Percentiles rank a stretch among this genome's conserved stretches.
Conservation (phyloP, 2,113 vertebrate genomes). For the Cepphus grylle region DNA sequence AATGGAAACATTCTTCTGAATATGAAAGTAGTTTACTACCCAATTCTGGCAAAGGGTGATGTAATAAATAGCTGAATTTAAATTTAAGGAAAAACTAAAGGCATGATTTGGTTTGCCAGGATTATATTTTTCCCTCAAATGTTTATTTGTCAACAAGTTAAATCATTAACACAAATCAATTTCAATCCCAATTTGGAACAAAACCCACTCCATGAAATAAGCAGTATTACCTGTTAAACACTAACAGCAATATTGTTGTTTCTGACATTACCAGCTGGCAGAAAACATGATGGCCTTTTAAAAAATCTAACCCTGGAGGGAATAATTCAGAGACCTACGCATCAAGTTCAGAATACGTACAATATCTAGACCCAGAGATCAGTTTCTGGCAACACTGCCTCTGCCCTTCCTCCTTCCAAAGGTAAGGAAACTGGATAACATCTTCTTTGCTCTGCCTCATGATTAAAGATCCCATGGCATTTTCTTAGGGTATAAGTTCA, state of each 20-base stretch:
- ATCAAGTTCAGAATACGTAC: neutral
- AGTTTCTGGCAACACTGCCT: neutral
- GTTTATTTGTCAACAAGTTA: constrained; percentile 81
- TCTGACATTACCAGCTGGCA: constrained; percentile 6
- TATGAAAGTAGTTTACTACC: constrained; percentile 68
- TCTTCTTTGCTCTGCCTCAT: neutral
- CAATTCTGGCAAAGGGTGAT: constrained; percentile 60
- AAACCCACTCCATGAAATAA: neutral
- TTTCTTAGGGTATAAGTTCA: neutral
- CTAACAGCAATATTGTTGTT: neutral
- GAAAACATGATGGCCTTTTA: neutral
- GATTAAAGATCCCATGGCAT: neutral
- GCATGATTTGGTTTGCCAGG: constrained; percentile 53
- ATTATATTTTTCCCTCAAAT: constrained; percentile 55
- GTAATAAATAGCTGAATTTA: constrained; percentile 69
- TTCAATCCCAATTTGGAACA: constrained; percentile 42
- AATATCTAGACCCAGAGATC: neutral
- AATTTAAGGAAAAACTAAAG: constrained; percentile 68
- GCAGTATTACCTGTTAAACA: neutral
- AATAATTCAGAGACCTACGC: neutral
- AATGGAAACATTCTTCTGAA: constrained; percentile 76
- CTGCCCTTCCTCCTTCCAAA: neutral
- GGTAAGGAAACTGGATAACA: neutral
- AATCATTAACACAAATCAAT: constrained; percentile 59
- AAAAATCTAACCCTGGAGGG: neutral